Base-by-base conservation (phyloP, 2,888 invertebrate genomes). In the Cephonodes hylas region DNA sequence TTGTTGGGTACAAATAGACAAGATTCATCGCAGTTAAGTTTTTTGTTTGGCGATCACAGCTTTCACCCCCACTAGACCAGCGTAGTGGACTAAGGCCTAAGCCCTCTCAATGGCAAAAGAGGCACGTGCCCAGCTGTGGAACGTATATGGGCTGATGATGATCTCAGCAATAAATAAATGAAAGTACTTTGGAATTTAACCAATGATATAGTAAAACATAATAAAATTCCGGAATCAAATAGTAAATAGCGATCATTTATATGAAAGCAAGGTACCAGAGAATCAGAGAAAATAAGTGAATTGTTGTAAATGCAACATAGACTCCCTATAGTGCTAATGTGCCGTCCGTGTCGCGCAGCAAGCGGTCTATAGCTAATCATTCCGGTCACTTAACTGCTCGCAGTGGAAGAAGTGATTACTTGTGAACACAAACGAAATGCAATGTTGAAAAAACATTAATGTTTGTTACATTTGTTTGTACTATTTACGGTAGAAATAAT, bases 341-440 rank as follows among this genome's bases (percentile, higher is more conserved):
- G 73, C 69, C 71, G 77, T 68, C 69, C 84, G 68, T 91, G 91
- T 91, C 74, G 80, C 85, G 45, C 91, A 74, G 81, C 85, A 72
- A 72, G 91, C 73, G 80, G 81, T 75, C 78, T 76, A 84, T 80
- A 73, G 88, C 83, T 81, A 79, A 83, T 83, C 84, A 84, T 86
- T 84, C 83, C 75, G 80, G 77, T 80, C 89, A 89, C 90, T 89
- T 86, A 83, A 83, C 81, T 73, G 72, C 79, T 78, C 80, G 74
- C 80, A 80, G 78, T 79, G 79, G 75, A 79, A 80, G n/a, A 75
- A 80, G 77, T 81, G 80, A 87, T 85, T 81, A 81, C 77, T 71
- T 48, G 64, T 70, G 68, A 71, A 72, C 65, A 69, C 70, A 68
- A 68, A 68, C 34, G 8, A n/a, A 59, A 46, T 48, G 46, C 31